Evolutionary conservation across 1,140 invertebrate species (phyloP), one percentile per base, ranked within the genome.

Genomic region (Lithobius niger): DNA sequence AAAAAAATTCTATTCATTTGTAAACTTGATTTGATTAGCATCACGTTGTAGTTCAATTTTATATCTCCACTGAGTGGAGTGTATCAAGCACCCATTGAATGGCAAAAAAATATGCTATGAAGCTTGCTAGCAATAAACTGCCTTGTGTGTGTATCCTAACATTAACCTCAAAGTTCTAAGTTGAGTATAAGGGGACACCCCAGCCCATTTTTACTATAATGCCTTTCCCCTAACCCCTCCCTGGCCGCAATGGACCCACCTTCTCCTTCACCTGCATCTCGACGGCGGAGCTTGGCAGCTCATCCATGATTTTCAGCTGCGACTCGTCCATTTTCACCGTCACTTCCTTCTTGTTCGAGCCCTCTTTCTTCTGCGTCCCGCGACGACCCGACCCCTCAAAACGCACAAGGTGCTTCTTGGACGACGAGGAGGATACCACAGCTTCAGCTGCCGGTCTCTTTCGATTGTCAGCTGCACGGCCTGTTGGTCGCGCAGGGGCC

Each of bases 211-310:
- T 13, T n/a, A 10, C 31, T 40, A 10, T n/a, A 10, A 13, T 40
- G 10, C n/a, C n/a, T 40, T 40, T 40, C 31, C 31, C n/a, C 31
- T 13, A 40, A 13, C 10, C n/a, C n/a, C 31, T 40, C 31, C n/a
- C n/a, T n/a, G n/a, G n/a, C n/a, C n/a, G n/a, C n/a, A 24, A 50
- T 31, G 51, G 55, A 67, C 69, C 70, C 73, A 94, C 90, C 81
- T 93, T 96, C 76, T 93, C 89, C 77, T 96, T 94, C 55, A 92
- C 88, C 73, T 90, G 85, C 78, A 96, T 83, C 73, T 96, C 92
- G 18, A 93, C 90, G 2, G 91, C 92, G 47, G 91, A 92, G 72
- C 82, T 89, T 21, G 89, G 89, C 64, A 91, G 73, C 67, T 94
- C 88, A 65, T 91, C 88, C 58, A 86, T 74, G 59, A 86, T 83